Conservation (phyloP, 2,888 invertebrate species). For the Mesorhabditis belari region DNA sequence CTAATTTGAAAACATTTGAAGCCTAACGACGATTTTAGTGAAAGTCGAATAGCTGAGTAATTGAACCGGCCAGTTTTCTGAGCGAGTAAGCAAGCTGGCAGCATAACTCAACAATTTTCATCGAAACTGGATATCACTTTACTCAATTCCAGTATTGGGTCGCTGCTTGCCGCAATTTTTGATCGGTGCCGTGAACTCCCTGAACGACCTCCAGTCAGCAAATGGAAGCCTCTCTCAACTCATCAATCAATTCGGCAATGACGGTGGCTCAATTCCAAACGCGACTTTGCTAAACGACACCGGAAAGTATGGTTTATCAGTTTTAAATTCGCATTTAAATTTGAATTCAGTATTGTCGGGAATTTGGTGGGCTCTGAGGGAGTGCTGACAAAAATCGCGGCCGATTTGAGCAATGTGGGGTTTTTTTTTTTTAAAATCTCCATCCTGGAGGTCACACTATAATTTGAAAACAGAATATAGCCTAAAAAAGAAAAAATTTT, state of each 20-base stretch:
- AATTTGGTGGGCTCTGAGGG: constrained; percentile 24
- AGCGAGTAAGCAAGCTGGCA: constrained; percentile 13
- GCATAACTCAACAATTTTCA: neutral
- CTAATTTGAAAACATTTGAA: constrained; percentile 35
- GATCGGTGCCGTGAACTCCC: constrained; percentile 33
- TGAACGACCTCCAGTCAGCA: constrained; percentile 18
- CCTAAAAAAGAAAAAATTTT: neutral
- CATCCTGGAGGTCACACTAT: too few species aligned
- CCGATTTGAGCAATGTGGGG: too few species aligned
- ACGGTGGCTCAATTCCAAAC: constrained; percentile 16
- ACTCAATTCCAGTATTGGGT: constrained; percentile 33
- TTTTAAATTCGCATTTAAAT: constrained; percentile 1
- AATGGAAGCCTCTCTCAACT: constrained; percentile 17
- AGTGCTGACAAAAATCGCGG: constrained; percentile 27
- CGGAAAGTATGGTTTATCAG: constrained; percentile 9
- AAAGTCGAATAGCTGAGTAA: constrained; percentile 35
- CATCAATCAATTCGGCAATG: constrained; percentile 17
- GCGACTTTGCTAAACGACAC: constrained; percentile 14
- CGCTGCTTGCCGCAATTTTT: constrained; percentile 45
- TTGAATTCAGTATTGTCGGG: constrained; percentile 28
- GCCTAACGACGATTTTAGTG: constrained; percentile 45
- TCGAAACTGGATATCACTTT: neutral
- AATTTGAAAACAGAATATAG: neutral
- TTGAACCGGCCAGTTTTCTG: constrained; percentile 16
- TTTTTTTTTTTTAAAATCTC: too few species aligned